Conservation (phyloP, 2,797 vertebrate species). For the Silurus aristotelis region DNA sequence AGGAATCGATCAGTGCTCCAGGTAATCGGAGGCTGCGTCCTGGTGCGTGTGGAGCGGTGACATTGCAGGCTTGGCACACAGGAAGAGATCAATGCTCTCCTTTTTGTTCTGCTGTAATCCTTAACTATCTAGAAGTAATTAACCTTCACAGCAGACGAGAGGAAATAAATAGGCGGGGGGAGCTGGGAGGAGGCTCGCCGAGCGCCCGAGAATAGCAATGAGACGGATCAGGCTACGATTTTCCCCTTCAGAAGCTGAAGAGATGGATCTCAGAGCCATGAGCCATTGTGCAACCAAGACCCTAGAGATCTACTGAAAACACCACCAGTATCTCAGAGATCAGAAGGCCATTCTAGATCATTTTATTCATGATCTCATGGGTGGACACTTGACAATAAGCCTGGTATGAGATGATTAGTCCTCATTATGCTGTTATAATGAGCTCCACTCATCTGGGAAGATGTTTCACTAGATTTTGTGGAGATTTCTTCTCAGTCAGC, state of each 20-base stretch:
- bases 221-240: not conserved
- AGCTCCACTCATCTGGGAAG: too few relatives aligned
- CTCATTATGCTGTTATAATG: too few relatives aligned
- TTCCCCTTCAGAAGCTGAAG: constrained; percentile 10
- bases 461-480: too few relatives aligned
- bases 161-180: constrained; percentile 55
- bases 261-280: not conserved
- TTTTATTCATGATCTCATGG: too few relatives aligned
- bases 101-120: constrained; percentile 63
- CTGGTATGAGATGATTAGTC: too few relatives aligned
- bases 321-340: not conserved
- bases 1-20: constrained; percentile 56
- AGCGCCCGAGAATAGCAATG: too few relatives aligned
- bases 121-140: constrained; percentile 67
- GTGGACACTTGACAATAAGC: too few relatives aligned
- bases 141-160: constrained; percentile 61
- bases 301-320: not conserved
- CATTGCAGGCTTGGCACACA: constrained; percentile 56
- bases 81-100: constrained; percentile 59
- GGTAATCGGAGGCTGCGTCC: constrained; percentile 57
- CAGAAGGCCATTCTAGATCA: not conserved
- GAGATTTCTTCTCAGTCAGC: too few relatives aligned
- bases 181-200: too few relatives aligned
- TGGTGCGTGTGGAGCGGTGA: constrained; percentile 52
- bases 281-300: not conserved